Percentiles rank a stretch among this genome's conserved stretches.
phyloP scores from a whole-genome alignment of 1,140 invertebrate species.

The Diprion similis region DNA sequence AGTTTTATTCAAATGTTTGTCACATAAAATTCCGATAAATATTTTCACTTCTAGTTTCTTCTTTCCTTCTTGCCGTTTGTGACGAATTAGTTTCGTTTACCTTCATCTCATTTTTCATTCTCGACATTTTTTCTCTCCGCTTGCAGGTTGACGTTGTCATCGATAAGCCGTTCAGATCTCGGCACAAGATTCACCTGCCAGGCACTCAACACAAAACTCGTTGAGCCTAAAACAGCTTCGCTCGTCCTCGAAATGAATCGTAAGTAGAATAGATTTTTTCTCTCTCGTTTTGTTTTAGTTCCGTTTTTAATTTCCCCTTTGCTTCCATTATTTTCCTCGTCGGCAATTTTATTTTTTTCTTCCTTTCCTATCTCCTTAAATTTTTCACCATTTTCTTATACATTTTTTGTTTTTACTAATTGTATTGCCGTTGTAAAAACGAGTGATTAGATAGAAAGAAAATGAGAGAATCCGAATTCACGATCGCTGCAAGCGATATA shows the following conservation, averaged over 20 bases:
- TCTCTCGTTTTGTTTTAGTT: not conserved
- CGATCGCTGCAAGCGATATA: too few relatives aligned
- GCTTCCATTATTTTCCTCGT: not conserved
- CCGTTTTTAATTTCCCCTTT: not conserved
- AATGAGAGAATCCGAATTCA: too few relatives aligned
- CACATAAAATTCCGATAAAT: conserved; percentile 1
- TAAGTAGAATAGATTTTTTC: conserved; percentile 65
- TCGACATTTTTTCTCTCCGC: not conserved
- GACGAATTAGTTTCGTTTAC: conserved; percentile 25
- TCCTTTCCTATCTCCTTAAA: not conserved
- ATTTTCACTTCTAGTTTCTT: not conserved
- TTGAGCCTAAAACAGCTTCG: conserved; percentile 76
- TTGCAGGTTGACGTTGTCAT: conserved; percentile 71
- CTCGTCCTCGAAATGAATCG: conserved; percentile 81
- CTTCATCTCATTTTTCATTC: too few relatives aligned
- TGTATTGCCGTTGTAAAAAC: too few relatives aligned
- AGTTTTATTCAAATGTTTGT: conserved; percentile 11
- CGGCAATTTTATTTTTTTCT: not conserved
- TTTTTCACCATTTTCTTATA: too few relatives aligned
- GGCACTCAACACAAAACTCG: conserved; percentile 81
- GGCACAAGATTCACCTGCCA: conserved; percentile 85
- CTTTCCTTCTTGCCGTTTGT: conserved; percentile 20
- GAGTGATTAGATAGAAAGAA: too few relatives aligned
- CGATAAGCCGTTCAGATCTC: conserved; percentile 78
- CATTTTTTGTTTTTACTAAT: too few relatives aligned